Evolutionary conservation across 1,140 invertebrate species (phyloP).

Genomic region (Lepidostoma basale): DNA sequence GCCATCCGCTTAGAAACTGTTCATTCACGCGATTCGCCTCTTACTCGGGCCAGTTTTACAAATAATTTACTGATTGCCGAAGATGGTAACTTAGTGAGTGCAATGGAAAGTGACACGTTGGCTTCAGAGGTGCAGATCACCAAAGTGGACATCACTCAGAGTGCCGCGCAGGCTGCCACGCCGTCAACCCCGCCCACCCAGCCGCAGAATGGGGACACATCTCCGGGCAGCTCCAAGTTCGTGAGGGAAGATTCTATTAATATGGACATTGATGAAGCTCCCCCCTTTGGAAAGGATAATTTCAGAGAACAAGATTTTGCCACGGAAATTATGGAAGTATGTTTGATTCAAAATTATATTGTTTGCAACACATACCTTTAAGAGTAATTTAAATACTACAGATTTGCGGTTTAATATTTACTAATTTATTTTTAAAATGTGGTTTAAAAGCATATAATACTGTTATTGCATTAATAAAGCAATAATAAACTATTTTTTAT

Average conservation of each 20-base stretch:
- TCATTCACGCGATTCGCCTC: conserved; percentile 10
- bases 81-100: conserved; percentile 1
- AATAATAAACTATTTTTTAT: no score
- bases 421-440: no score
- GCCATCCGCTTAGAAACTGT: conserved; percentile 2
- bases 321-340: conserved; percentile 81
- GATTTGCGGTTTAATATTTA: no score
- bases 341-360: no score
- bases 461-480: no score
- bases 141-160: conserved; percentile 23
- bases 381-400: no score
- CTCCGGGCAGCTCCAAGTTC: conserved; percentile 47
- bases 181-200: no score
- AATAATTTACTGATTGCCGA: not conserved
- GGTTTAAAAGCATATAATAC: no score
- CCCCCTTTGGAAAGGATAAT: conserved; percentile 57
- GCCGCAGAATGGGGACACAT: conserved; percentile 8
- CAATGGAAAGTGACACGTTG: conserved; percentile 6
- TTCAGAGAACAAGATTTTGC: conserved; percentile 73
- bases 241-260: conserved; percentile 50
- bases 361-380: no score
- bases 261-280: conserved; percentile 67
- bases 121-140: conserved; percentile 3
- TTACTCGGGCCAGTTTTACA: not conserved
- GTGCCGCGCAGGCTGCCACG: conserved; percentile 22